Percentiles rank a stretch among this genome's conserved stretches.
These are phyloP conservation scores for Chrysotoxum bicinctum DNA, from an alignment of 2,888 invertebrate genomes.

Conservation along the genomic window DNA sequence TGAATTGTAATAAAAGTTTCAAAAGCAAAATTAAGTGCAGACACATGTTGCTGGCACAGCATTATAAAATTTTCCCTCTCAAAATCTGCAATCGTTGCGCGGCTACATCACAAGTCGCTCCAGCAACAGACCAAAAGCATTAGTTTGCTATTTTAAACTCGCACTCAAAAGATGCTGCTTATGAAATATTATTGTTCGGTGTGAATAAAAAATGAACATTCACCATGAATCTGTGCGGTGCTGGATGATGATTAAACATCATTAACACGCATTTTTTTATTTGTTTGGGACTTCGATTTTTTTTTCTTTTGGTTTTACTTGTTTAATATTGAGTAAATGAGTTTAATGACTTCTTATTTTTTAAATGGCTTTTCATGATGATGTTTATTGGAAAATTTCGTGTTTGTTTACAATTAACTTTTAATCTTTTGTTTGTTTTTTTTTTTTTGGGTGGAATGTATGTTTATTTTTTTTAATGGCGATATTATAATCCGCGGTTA, in stretches of 20 bases:
- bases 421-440: slow-evolving; percentile 7
- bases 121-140: slow-evolving; percentile 16
- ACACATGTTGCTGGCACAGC: slow-evolving; percentile 62
- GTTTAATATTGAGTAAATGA: slow-evolving; percentile 32
- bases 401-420: slow-evolving; percentile 13
- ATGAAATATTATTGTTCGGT: not conserved
- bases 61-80: slow-evolving; percentile 10
- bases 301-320: not conserved
- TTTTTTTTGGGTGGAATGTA: not conserved
- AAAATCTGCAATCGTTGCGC: too few relatives aligned
- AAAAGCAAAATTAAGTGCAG: slow-evolving; percentile 64
- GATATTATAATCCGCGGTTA: not conserved
- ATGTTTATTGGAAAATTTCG: slow-evolving; percentile 27
- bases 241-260: slow-evolving; percentile 54
- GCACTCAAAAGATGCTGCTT: slow-evolving; percentile 18
- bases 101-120: not conserved
- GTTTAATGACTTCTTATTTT: slow-evolving; percentile 54
- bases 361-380: slow-evolving; percentile 26
- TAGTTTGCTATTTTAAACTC: slow-evolving; percentile 61
- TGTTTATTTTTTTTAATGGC: not conserved
- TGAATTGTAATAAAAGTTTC: slow-evolving; percentile 63
- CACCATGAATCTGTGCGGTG: slow-evolving; percentile 42
- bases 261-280: slow-evolving; percentile 53
- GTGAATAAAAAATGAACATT: slow-evolving; percentile 44
- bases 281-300: slow-evolving; percentile 12